Conservation (phyloP, 2,888 invertebrate genomes). For the Teinopalpus imperialis region DNA sequence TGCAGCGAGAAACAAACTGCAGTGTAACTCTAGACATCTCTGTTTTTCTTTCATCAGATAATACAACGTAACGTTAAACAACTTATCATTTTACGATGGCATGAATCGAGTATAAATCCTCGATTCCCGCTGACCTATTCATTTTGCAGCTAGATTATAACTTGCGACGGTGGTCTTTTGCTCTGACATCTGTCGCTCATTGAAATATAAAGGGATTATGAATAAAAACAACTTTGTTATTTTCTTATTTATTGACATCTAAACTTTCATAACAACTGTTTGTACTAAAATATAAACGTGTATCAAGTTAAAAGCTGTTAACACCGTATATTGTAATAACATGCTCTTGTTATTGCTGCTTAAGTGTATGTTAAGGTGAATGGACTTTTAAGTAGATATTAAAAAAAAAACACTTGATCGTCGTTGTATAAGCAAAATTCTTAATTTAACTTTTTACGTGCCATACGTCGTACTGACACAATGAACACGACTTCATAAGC, state of each 20-base stretch:
- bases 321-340: constrained; percentile 58
- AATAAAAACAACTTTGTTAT: constrained; percentile 46
- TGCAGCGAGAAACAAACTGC: too few relatives aligned
- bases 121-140: too few relatives aligned
- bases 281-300: constrained; percentile 81
- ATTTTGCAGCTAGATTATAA: too few relatives aligned
- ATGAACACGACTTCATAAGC: constrained; percentile 50
- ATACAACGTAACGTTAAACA: too few relatives aligned
- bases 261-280: constrained; percentile 78
- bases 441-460: constrained; percentile 19
- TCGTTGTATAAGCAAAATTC: constrained; percentile 27
- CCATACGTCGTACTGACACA: constrained; percentile 31
- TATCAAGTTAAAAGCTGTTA: constrained; percentile 74
- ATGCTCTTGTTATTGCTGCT: constrained; percentile 63
- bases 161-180: too few relatives aligned
- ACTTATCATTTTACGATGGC: too few relatives aligned
- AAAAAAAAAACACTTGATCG: constrained; percentile 30
- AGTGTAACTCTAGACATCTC: too few relatives aligned
- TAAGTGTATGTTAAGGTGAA: constrained; percentile 62
- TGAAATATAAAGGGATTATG: constrained; percentile 26
- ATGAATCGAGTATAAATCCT: too few relatives aligned
- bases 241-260: constrained; percentile 77
- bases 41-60: too few relatives aligned
- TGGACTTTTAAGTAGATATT: constrained; percentile 48
- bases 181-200: too few relatives aligned